Base-by-base conservation (phyloP, 2,888 invertebrate genomes). In the Leucania comma region DNA sequence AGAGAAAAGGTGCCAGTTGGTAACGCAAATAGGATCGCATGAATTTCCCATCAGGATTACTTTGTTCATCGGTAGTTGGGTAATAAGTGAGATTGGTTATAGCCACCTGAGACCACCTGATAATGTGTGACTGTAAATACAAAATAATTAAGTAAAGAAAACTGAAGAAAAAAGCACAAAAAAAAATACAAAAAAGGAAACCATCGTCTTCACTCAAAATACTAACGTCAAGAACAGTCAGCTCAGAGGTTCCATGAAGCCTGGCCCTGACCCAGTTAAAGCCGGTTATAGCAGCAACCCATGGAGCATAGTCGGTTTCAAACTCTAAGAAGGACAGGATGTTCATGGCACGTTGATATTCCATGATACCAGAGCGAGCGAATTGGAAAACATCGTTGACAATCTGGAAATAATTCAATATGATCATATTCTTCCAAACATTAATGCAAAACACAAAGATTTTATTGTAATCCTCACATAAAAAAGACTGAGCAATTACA, bases 351-450 rank as follows among this genome's bases (percentile, higher is more conserved):
- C 96, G 91, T 0, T 91, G 89, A 87, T 98, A 98, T 0, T 90
- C 86, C 75, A 98, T 92, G 29, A 96, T 84, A 2, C 97, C 97
- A n/a, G 97, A 96, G 60, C 97, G 96, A n/a, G 98, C 98, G 69
- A 98, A 96, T 91, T 97, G 97, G 82, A 98, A 96, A 1, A 97
- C 96, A 90, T 99, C 99, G 86, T 99, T 98, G 17, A 99, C 96
- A 32, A 98, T 96, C 96, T 96, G 81, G 35, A 86, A 87, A 62
- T 22, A 73, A 2, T 48, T 38, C 0, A 42, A 35, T 50, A 22
- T 50, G 17, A 50, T 50, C n/a, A 54, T 20, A 48, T n/a, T 48
- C 8, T n/a, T n/a, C n/a, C 0, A n/a, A 48, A 2, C n/a, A 48
- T 9, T 48, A n/a, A 48, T 48, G 46, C 8, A n/a, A 9, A 9